A percentile compares a stretch with the other conserved stretches of the same genome.
Conservation (phyloP, 2,113 vertebrate genomes). For the Percina caprodes region DNA sequence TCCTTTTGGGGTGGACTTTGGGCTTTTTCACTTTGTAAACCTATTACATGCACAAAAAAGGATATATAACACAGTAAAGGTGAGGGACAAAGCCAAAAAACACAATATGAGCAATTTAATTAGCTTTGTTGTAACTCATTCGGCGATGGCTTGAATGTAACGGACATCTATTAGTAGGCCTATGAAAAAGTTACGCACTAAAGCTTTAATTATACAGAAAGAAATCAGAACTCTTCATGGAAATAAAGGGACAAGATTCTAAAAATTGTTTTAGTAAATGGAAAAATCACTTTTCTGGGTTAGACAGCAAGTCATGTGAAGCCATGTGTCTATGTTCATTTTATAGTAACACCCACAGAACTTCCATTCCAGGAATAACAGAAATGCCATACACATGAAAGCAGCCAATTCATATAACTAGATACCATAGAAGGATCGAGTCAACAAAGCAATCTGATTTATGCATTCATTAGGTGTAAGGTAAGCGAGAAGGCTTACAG, state of each 20-base stretch:
- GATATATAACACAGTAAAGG: too few species aligned
- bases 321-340: background rate
- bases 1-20: too few species aligned
- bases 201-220: background rate
- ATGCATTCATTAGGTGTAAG: conserved; percentile 40
- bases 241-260: background rate
- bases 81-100: too few species aligned
- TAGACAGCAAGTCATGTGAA: background rate
- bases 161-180: too few species aligned
- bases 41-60: too few species aligned
- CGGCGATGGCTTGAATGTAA: too few species aligned
- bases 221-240: background rate
- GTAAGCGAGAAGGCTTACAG: conserved; percentile 45
- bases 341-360: background rate
- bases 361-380: conserved; percentile 2
- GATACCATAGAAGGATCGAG: conserved; percentile 36
- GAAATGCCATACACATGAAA: background rate
- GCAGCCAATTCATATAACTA: conserved; percentile 10
- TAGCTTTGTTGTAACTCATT: too few species aligned
- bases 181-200: too few species aligned
- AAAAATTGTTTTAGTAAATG: too few species aligned
- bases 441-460: conserved; percentile 30
- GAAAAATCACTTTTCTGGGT: too few species aligned
- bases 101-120: too few species aligned
- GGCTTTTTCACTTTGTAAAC: too few species aligned